Evolutionary conservation across 2,888 invertebrate species (phyloP), one percentile per base, ranked within the genome.

Genomic region (Drosophila kokeensis): DNA sequence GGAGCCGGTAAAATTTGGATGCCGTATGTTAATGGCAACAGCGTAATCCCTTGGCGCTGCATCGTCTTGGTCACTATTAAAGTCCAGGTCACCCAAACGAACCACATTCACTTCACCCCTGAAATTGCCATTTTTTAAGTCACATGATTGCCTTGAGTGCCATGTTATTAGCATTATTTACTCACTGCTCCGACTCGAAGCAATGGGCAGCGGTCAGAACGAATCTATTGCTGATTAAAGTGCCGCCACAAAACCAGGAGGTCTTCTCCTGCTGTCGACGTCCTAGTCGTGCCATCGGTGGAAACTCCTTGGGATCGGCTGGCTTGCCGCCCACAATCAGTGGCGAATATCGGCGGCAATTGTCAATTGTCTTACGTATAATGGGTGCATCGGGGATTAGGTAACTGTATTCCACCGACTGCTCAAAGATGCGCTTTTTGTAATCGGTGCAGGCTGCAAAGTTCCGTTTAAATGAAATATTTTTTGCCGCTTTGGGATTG

Each of bases 311-410:
- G 4, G 90, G 80, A 32, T 78, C 78, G 2, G 93, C 92, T 2
- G 85, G 80, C 52, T 70, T 78, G 2, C 92, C 92, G 11, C 90
- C 91, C 5, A 92, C 89, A 65, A 92, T 87, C 8, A 92, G 96
- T 55, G 96, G 87, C 13, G 76, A 65, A 29, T 80, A 78, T 6
- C 66, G 65, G 6, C 72, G 79, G 38, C 91, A 91, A 36, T 72
- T 78, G 58, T 92, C 91, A n/a, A 87, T 64, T 0, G 68, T 73
- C 45, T 72, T 68, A 15, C 55, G 54, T 11, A 71, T 45, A 36
- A 85, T 65, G 2, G 77, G 58, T 0, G 87, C 83, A 50, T 80
- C 80, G 13, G 81, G 74, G 30, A 87, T 61, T 0, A 83, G 75
- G 34, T 79, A 82, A 30, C 89, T 79, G 32, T 86, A 90, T 1